Evolutionary conservation across 2,797 vertebrate genomes (phyloP).

Genomic region (Fringilla coelebs): DNA sequence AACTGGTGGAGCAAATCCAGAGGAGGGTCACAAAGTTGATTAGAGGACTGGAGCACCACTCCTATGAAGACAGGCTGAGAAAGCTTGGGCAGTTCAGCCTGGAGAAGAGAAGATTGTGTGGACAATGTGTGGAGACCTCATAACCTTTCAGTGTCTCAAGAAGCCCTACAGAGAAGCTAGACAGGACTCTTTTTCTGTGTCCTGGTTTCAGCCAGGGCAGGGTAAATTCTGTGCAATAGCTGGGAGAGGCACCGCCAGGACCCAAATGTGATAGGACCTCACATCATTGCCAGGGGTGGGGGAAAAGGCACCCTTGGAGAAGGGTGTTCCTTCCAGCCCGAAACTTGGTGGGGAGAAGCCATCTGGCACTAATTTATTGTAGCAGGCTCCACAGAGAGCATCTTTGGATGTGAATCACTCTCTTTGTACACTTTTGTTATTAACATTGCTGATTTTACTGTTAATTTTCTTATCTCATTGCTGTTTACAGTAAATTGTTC

Average conservation of each 20-base stretch:
- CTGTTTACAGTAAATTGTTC: not conserved
- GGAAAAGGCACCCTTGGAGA: not conserved
- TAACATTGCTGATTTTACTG: not conserved
- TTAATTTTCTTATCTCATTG: not conserved
- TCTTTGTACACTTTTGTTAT: not conserved
- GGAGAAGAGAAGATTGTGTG: not conserved
- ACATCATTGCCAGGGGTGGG: not conserved
- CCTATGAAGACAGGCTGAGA: not conserved
- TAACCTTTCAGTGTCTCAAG: not conserved
- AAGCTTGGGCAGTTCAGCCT: not conserved
- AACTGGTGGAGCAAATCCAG: not conserved
- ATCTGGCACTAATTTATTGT: not conserved
- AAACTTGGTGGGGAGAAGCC: not conserved
- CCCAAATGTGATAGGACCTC: not conserved
- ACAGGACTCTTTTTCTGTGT: not conserved
- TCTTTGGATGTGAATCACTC: not conserved
- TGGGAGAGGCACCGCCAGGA: not conserved
- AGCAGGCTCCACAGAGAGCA: not conserved
- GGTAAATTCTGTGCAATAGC: not conserved
- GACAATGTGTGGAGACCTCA: not conserved
- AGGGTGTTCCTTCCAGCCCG: not conserved
- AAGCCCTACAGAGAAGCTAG: not conserved
- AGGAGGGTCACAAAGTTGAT: rapidly evolving
- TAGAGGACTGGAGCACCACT: not conserved
- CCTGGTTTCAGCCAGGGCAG: not conserved